Base-by-base conservation (phyloP, 2,888 invertebrate genomes). In the Plemyria rubiginata region DNA sequence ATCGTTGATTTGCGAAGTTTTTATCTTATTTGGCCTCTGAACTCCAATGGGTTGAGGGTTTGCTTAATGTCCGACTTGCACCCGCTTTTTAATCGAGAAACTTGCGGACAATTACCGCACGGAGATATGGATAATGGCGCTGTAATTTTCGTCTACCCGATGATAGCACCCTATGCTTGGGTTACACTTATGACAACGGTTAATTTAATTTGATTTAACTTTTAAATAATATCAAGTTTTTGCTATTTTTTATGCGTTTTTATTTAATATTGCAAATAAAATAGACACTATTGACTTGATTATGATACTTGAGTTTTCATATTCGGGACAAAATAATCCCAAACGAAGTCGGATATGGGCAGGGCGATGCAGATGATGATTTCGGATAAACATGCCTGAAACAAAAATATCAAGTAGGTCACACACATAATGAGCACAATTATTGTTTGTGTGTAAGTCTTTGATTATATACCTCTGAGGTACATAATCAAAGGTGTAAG, bases 1-100 rank as follows among this genome's bases (percentile, higher is more conserved):
- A 76, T 77, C 68, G 73, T 65, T 73, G 72, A 78, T 81, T 73
- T 60, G 67, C 69, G 67, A 81, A 85, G 74, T 85, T 85, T 70
- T 85, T 82, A 85, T 84, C 83, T 80, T 59, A 75, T 70, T 79
- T 81, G 76, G 75, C 76, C 68, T 68, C 62, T 62, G 65, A 61
- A 72, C 68, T 75, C 54, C 66, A 69, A 67, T 75, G 45, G 40
- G 41, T 50, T 70, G 71, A 76, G 70, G 68, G 75, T 78, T 80
- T 76, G 73, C 77, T 76, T 78, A 83, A 81, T 76, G 73, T 76
- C 72, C 67, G 79, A 81, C 79, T 84, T 79, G 76, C 70, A 71
- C 74, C 60, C 81, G 79, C 61, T 74, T 81, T 81, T 77, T 85
- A 86, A 87, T 88, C 78, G 85, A 73, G 77, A 66, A 87, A 88